Evolutionary conservation across 2,113 vertebrate species (phyloP).

Genomic region (Lutjanus erythropterus): DNA sequence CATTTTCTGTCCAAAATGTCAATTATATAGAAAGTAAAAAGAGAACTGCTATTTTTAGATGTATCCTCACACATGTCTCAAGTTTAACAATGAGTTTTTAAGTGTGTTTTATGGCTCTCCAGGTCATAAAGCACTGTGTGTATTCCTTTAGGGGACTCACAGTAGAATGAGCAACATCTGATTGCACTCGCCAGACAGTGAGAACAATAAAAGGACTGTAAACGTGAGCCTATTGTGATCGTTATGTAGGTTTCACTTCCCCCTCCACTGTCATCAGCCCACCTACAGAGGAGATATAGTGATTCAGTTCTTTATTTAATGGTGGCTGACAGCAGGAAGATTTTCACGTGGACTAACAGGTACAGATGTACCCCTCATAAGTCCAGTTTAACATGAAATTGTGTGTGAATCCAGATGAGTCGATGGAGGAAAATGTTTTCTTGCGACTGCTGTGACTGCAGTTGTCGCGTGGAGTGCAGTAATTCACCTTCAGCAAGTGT

Average conservation of each 20-base stretch:
- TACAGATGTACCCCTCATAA: background rate
- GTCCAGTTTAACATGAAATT: background rate
- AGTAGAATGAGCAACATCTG: background rate
- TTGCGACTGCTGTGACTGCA: background rate
- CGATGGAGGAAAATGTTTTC: background rate
- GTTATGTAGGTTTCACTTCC: slow-evolving; percentile 30
- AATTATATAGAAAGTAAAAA: background rate
- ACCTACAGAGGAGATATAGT: background rate
- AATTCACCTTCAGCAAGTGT: slow-evolving; percentile 14
- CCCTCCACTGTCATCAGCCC: background rate
- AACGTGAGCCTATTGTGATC: slow-evolving; percentile 8
- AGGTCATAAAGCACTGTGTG: background rate
- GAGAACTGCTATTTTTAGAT: background rate
- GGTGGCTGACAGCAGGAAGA: slow-evolving; percentile 9
- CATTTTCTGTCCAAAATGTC: background rate
- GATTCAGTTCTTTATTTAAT: slow-evolving; percentile 6
- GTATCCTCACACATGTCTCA: background rate
- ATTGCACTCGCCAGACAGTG: background rate
- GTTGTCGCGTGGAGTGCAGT: background rate
- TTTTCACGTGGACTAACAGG: background rate
- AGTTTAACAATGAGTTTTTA: background rate
- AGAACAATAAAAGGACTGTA: background rate
- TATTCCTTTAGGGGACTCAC: background rate
- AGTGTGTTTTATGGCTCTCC: background rate
- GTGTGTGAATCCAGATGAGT: background rate